These are phyloP conservation scores for Caenorhabditis remanei DNA, from an alignment of 1,140 invertebrate genomes.

Conservation along the genomic window DNA sequence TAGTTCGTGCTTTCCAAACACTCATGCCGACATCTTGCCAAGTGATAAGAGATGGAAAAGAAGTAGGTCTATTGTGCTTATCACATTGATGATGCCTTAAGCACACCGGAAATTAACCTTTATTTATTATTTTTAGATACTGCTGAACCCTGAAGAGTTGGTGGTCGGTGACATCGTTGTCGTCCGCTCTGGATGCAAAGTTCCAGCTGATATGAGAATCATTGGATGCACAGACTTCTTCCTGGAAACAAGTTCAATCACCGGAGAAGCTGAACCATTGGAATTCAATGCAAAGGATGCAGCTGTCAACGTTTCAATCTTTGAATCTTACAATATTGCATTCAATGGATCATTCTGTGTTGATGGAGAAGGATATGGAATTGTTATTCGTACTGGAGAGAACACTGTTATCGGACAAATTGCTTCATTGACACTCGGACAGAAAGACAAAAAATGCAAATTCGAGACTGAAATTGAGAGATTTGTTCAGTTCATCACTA, in stretches of 20 bases:
- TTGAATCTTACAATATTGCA: constrained; percentile 67
- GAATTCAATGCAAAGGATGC: constrained; percentile 59
- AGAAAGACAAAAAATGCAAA: constrained; percentile 61
- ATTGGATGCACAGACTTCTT: constrained; percentile 70
- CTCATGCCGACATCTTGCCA: constrained; percentile 64
- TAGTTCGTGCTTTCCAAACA: constrained; percentile 62
- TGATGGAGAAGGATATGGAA: constrained; percentile 66
- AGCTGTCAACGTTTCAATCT: constrained; percentile 39
- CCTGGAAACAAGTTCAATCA: constrained; percentile 68
- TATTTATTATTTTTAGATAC: not conserved
- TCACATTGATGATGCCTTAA: no score
- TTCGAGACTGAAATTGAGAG: constrained; percentile 66
- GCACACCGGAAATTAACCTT: not conserved
- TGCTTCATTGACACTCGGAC: constrained; percentile 65
- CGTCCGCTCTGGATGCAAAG: constrained; percentile 72
- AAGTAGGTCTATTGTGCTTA: not conserved
- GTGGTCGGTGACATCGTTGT: constrained; percentile 73
- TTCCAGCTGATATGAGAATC: constrained; percentile 77
- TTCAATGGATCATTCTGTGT: constrained; percentile 69
- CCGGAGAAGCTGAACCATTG: constrained; percentile 68
- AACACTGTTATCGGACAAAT: constrained; percentile 67
- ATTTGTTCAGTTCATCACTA: constrained; percentile 64
- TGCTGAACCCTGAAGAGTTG: constrained; percentile 67
- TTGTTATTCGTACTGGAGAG: constrained; percentile 65
- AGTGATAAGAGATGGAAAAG: constrained; percentile 64